phyloP scores from a whole-genome alignment of 2,888 invertebrate species.

The Reticulitermes lucifugus region DNA sequence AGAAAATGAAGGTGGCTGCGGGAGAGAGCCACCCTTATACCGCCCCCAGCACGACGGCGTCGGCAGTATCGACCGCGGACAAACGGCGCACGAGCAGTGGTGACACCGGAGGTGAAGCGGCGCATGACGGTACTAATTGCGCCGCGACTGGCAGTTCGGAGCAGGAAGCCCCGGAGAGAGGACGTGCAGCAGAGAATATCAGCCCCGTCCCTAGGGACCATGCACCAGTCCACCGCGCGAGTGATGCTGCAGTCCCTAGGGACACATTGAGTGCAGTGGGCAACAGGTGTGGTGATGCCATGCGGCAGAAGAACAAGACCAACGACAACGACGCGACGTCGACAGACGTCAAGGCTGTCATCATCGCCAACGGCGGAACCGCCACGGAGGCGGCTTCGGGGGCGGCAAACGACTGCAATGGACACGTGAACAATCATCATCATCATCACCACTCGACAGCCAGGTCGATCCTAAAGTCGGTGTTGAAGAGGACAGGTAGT shows the following conservation, averaged over 20 bases:
- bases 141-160: not conserved
- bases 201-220: not conserved
- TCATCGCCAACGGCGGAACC: slow-evolving; percentile 52
- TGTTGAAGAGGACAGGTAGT: slow-evolving; percentile 80
- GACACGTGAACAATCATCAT: slow-evolving; percentile 50
- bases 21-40: not conserved
- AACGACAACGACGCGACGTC: slow-evolving; percentile 45
- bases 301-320: slow-evolving; percentile 53
- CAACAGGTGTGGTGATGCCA: slow-evolving; percentile 24
- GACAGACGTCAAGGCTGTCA: slow-evolving; percentile 41
- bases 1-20: not conserved
- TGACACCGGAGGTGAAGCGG: not conserved
- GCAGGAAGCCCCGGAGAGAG: not conserved
- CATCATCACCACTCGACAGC: slow-evolving; percentile 56
- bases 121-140: not conserved
- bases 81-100: not conserved
- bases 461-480: slow-evolving; percentile 69
- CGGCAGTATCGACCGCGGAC: not conserved
- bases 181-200: not conserved
- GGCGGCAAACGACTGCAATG: slow-evolving; percentile 51
- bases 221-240: not conserved
- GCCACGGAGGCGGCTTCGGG: slow-evolving; percentile 46
- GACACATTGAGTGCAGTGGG: not conserved
- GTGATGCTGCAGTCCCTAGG: slow-evolving; percentile 4
- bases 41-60: slow-evolving; percentile 21